Evolutionary conservation across 2,797 vertebrate genomes (phyloP).

Genomic region (Dryobates pubescens): DNA sequence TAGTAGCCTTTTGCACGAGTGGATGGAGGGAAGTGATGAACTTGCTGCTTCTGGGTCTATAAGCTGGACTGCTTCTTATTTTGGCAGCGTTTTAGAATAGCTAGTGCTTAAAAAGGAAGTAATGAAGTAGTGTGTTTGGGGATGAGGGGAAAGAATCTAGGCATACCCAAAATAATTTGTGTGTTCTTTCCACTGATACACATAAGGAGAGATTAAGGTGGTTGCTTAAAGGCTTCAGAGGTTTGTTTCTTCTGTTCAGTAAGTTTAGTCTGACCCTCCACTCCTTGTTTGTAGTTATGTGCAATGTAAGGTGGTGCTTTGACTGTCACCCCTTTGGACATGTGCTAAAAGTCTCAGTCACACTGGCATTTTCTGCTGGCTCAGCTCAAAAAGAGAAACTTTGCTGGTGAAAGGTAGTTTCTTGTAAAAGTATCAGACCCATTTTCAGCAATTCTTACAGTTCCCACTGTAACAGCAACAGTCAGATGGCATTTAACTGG

Average conservation of each 20-base stretch:
- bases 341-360: not conserved
- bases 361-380: not conserved
- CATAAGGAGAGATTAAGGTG: not conserved
- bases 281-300: not conserved
- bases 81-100: conserved; percentile 32
- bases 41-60: not conserved
- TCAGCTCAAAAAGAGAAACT: not conserved
- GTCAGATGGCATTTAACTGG: not conserved
- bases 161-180: not conserved
- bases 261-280: not conserved
- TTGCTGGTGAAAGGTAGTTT: not conserved
- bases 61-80: not conserved
- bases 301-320: not conserved
- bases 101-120: not conserved
- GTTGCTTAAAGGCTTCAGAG: not conserved
- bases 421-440: not conserved
- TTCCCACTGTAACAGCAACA: not conserved
- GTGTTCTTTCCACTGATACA: rapidly evolving
- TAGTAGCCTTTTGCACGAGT: not conserved
- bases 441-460: not conserved
- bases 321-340: not conserved
- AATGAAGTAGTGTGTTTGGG: not conserved
- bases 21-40: conserved; percentile 51
- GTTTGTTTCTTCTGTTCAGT: not conserved
- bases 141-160: not conserved